phyloP scores from a whole-genome alignment of 2,888 invertebrate genomes.

The Leucoma salicis region DNA sequence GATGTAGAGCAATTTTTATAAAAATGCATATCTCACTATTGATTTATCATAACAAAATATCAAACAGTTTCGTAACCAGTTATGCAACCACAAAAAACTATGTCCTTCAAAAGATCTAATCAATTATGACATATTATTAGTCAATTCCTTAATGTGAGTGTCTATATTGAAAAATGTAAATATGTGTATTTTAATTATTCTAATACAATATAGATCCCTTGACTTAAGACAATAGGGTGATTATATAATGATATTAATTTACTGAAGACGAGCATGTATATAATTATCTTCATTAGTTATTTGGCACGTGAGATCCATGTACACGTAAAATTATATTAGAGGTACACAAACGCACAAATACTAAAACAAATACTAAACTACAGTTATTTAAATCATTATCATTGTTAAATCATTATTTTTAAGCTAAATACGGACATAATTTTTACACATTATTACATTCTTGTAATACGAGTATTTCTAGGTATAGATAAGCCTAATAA shows the following conservation, averaged over 20 bases:
- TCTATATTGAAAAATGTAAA: background rate
- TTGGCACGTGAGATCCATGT: slow-evolving; percentile 47
- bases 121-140: background rate
- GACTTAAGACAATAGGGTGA: background rate
- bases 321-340: slow-evolving; percentile 37
- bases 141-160: too few species aligned
- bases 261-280: background rate
- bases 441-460: too few species aligned
- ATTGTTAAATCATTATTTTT: too few species aligned
- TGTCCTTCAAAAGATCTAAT: too few species aligned
- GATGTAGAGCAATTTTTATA: background rate
- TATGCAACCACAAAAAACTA: background rate
- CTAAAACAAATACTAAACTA: too few species aligned
- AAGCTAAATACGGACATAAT: too few species aligned
- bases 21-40: background rate
- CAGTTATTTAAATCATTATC: too few species aligned
- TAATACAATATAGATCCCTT: background rate
- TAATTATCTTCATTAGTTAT: slow-evolving; percentile 3
- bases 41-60: background rate
- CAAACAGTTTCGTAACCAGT: background rate
- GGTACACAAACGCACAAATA: too few species aligned
- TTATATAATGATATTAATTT: background rate
- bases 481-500: too few species aligned
- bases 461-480: too few species aligned
- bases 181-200: background rate